Evolutionary conservation across 2,888 invertebrate genomes (phyloP).

Genomic region (Drepanosiphum platanoidis): DNA sequence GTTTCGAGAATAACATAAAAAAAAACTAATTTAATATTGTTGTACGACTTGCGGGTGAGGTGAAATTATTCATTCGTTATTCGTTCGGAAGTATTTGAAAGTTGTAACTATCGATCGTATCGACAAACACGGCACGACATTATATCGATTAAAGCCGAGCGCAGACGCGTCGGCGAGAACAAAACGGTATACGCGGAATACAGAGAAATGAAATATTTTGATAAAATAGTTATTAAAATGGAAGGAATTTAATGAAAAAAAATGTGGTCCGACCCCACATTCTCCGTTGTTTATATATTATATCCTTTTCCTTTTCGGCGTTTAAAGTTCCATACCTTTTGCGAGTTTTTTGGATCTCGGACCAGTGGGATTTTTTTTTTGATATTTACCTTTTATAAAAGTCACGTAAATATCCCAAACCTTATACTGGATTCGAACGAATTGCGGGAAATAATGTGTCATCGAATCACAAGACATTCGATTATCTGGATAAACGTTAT

Average conservation of each 20-base stretch:
- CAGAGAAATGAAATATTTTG: constrained; percentile 30
- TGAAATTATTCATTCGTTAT: neutral
- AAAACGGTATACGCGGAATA: constrained; percentile 7
- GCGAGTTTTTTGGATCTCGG: neutral
- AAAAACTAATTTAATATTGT: too few species aligned
- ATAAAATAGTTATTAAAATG: constrained; percentile 40
- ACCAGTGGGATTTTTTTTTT: neutral
- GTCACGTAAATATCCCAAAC: constrained; percentile 12
- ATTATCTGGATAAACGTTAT: too few species aligned
- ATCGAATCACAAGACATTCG: too few species aligned
- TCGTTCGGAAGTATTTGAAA: too few species aligned
- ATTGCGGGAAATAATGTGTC: too few species aligned
- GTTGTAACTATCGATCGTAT: too few species aligned
- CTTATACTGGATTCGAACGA: constrained; percentile 2
- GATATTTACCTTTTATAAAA: constrained; percentile 10
- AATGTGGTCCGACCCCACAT: neutral
- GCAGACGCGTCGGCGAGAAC: neutral
- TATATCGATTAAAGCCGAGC: neutral
- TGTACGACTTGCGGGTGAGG: too few species aligned
- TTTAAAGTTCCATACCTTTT: constrained; percentile 26
- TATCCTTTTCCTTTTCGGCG: neutral
- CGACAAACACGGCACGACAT: too few species aligned
- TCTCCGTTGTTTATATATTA: neutral
- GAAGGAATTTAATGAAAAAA: constrained; percentile 26
- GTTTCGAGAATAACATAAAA: too few species aligned